phyloP scores from a whole-genome alignment of 53 echinoderm and acorn worm genomes.

The Paracentrotus lividus region DNA sequence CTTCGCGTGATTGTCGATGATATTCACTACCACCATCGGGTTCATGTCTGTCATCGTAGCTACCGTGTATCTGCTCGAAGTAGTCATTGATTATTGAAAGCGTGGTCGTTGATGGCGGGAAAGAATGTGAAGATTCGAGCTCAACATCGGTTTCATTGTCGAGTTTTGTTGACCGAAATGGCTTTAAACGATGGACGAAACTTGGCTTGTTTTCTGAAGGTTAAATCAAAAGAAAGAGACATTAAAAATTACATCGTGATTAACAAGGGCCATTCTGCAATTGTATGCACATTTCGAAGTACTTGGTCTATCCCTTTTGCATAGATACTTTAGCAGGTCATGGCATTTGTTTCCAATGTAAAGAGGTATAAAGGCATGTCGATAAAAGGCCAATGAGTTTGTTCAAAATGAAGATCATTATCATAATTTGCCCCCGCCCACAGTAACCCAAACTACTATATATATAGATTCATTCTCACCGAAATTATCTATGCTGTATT shows the following conservation, averaged over 20 bases:
- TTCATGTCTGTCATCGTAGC: not conserved
- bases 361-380: too few relatives aligned
- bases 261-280: too few relatives aligned
- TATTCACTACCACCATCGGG: not conserved
- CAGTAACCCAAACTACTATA: too few relatives aligned
- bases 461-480: not conserved
- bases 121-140: not conserved
- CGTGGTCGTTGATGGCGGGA: constrained; percentile 6
- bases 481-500: not conserved
- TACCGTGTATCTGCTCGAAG: constrained; percentile 49
- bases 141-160: not conserved
- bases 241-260: too few relatives aligned
- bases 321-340: too few relatives aligned
- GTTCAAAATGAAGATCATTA: too few relatives aligned
- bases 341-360: too few relatives aligned
- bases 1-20: not conserved
- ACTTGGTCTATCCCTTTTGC: too few relatives aligned
- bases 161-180: not conserved
- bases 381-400: too few relatives aligned
- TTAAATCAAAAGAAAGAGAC: not conserved
- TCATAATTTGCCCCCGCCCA: too few relatives aligned
- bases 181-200: constrained; percentile 18
- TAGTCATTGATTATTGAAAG: constrained; percentile 48
- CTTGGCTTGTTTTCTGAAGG: constrained; percentile 28
- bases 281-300: too few relatives aligned